A percentile compares a stretch with the other conserved stretches of the same genome.
These are phyloP conservation scores for Xerus inauris DNA, from an alignment of 2,113 vertebrate genomes.

Conservation along the genomic window DNA sequence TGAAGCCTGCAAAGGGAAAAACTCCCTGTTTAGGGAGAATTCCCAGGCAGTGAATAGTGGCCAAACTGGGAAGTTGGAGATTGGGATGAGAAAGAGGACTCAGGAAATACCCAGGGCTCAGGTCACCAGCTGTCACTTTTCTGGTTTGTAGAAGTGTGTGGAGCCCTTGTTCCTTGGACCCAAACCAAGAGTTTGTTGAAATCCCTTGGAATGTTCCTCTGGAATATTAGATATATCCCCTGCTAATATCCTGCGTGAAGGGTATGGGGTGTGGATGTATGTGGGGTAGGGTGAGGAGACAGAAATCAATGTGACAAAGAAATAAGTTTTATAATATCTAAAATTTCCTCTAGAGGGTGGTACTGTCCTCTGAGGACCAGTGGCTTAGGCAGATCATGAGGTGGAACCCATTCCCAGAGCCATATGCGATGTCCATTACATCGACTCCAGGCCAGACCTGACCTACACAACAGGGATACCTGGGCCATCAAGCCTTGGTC, in stretches of 20 bases:
- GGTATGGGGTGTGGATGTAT: too few species aligned
- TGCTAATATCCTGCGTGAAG: slow-evolving; percentile 1
- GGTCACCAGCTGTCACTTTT: background rate
- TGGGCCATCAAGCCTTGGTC: background rate
- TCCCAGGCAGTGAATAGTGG: background rate
- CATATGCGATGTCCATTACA: background rate
- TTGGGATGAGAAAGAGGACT: background rate
- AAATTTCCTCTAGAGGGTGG: slow-evolving; percentile 64
- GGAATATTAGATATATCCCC: background rate
- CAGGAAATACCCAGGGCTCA: background rate
- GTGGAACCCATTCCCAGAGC: background rate
- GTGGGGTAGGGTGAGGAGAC: background rate
- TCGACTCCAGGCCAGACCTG: background rate
- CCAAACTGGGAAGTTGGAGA: background rate
- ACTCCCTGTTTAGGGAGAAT: background rate
- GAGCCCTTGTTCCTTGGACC: background rate
- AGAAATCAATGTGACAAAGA: background rate
- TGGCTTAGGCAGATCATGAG: background rate
- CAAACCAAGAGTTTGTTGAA: slow-evolving; percentile 24
- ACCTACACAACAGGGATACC: background rate
- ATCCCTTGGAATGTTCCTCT: slow-evolving; percentile 15
- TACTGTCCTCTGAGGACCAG: background rate
- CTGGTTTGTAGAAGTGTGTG: slow-evolving; percentile 18
- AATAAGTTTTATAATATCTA: background rate
- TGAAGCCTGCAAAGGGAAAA: background rate